Evolutionary conservation across 2,888 invertebrate genomes (phyloP).

Genomic region (Agriopis aurantiaria): DNA sequence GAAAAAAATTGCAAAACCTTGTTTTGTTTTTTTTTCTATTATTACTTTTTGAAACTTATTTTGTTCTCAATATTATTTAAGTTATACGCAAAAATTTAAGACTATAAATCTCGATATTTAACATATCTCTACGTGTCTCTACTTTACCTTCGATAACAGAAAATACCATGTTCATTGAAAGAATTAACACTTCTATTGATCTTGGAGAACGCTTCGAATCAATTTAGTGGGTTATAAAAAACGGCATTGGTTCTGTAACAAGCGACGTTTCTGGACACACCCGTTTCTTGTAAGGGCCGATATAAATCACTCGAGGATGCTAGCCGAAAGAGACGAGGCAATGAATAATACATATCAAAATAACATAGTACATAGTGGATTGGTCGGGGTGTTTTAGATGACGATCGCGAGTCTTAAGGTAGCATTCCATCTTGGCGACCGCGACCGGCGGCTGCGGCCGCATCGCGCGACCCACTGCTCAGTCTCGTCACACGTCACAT

Average conservation of each 20-base stretch:
- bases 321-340: constrained; percentile 10
- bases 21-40: too few relatives aligned
- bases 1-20: too few relatives aligned
- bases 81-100: too few relatives aligned
- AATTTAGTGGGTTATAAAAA: constrained; percentile 41
- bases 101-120: too few relatives aligned
- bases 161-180: constrained; percentile 49
- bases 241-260: constrained; percentile 34
- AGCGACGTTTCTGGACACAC: constrained; percentile 38
- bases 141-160: constrained; percentile 15
- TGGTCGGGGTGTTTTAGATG: constrained; percentile 3
- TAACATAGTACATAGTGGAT: constrained; percentile 2
- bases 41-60: too few relatives aligned
- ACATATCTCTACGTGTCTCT: too few relatives aligned
- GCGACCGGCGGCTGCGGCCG: too few relatives aligned
- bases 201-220: constrained; percentile 37
- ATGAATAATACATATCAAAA: constrained; percentile 27
- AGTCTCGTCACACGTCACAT: too few relatives aligned
- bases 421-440: too few relatives aligned
- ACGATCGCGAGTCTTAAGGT: not conserved
- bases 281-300: constrained; percentile 39
- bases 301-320: constrained; percentile 33
- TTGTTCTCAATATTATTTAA: too few relatives aligned
- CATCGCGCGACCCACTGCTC: too few relatives aligned
- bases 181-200: constrained; percentile 35